phyloP scores from a whole-genome alignment of 92 coral and sea anemone species.

The Pocillopora meandrina region DNA sequence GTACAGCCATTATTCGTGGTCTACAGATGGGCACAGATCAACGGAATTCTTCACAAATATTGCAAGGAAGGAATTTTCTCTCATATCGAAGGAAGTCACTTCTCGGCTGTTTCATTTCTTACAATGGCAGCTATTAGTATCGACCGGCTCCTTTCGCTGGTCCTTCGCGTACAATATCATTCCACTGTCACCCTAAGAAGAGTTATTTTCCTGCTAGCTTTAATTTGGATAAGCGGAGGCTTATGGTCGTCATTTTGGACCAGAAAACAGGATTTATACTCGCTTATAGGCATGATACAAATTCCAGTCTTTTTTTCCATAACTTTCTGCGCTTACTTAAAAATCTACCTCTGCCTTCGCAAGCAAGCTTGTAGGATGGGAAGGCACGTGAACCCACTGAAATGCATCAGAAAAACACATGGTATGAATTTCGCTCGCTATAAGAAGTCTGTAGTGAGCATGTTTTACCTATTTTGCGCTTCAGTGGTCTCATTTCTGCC shows the following conservation, averaged over 20 bases:
- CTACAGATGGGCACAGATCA: slow-evolving; percentile 55
- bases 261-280: slow-evolving; percentile 30
- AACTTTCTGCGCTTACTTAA: slow-evolving; percentile 32
- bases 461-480: slow-evolving; percentile 51
- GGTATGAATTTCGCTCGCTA: slow-evolving; percentile 29
- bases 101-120: slow-evolving; percentile 57
- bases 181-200: slow-evolving; percentile 43
- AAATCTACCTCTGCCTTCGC: slow-evolving; percentile 40
- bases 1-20: slow-evolving; percentile 61
- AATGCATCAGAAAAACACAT: slow-evolving; percentile 19
- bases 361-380: slow-evolving; percentile 42
- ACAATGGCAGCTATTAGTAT: slow-evolving; percentile 56
- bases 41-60: neutral
- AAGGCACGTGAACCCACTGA: slow-evolving; percentile 21
- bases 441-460: slow-evolving; percentile 55
- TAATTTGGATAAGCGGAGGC: slow-evolving; percentile 33
- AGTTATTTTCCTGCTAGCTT: slow-evolving; percentile 21
- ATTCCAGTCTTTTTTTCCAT: slow-evolving; percentile 43
- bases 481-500: slow-evolving; percentile 57
- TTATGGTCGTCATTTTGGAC: slow-evolving; percentile 44
- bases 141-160: slow-evolving; percentile 55
- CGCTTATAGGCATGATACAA: slow-evolving; percentile 1
- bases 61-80: slow-evolving; percentile 53
- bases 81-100: slow-evolving; percentile 45
- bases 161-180: slow-evolving; percentile 45